A percentile compares a stretch with the other conserved stretches of the same genome.
Evolutionary conservation across 2,888 invertebrate genomes (phyloP).

Genomic region (Patella ulyssiponensis): DNA sequence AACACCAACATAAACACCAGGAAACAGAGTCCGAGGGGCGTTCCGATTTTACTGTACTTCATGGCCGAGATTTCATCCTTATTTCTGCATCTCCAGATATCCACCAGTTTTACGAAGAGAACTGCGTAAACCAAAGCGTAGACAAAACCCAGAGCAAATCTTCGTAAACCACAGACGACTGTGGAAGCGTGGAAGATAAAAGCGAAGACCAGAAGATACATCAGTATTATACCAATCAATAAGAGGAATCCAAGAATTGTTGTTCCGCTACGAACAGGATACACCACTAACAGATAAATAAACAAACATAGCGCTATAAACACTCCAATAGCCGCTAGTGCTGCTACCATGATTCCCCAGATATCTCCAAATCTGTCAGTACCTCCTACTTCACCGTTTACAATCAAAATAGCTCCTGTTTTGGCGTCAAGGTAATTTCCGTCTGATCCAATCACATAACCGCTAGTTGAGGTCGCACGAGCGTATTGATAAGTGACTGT

Average conservation of each 20-base stretch:
- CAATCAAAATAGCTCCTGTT: conserved; percentile 50
- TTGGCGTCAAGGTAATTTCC: conserved; percentile 58
- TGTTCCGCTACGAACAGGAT: conserved; percentile 70
- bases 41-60: conserved; percentile 65
- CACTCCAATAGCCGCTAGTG: conserved; percentile 70
- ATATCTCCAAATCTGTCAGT: conserved; percentile 62
- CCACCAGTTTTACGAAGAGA: conserved; percentile 72
- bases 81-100: conserved; percentile 69
- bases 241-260: conserved; percentile 73
- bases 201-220: conserved; percentile 72
- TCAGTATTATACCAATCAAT: conserved; percentile 70
- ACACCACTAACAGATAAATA: conserved; percentile 70
- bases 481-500: background rate
- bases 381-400: conserved; percentile 43
- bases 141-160: conserved; percentile 72
- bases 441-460: conserved; percentile 46
- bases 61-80: conserved; percentile 56
- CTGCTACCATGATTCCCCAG: conserved; percentile 70
- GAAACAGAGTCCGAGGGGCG: conserved; percentile 70
- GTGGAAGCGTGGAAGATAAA: conserved; percentile 71
- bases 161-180: conserved; percentile 71
- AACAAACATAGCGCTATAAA: conserved; percentile 70
- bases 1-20: conserved; percentile 66
- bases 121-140: conserved; percentile 73
- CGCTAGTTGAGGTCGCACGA: conserved; percentile 13